Base-by-base conservation (phyloP, 2,888 invertebrate species). In the Parnassius orleans region DNA sequence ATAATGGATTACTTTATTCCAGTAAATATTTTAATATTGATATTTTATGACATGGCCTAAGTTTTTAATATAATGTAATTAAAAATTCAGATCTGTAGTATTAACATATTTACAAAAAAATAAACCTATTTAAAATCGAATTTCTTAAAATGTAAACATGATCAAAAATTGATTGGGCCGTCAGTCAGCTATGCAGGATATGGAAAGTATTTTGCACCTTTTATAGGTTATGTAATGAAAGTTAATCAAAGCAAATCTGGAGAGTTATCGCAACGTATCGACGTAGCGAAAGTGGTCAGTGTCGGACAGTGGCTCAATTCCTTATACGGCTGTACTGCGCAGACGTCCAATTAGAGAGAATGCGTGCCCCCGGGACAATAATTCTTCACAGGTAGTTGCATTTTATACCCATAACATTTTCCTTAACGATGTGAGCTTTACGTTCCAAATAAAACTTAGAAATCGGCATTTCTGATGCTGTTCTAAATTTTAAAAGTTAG, bases 321-420 rank as follows among this genome's bases (percentile, higher is more conserved):
- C 88, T 81, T 88, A 89, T 73, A 74, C 72, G 84, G 84, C 74
- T 66, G 75, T 69, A 72, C 69, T 73, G 80, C 75, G 76, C 84
- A 80, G 83, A 80, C 84, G 74, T 81, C 89, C 90, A 90, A 90
- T 90, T 90, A 90, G 88, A 86, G 77, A 87, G 89, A 88, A 89
- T 88, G 87, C 77, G 78, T 78, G 78, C 76, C 81, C 79, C 77
- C 77, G 72, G 76, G 72, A 75, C 73, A 72, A 64, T 67, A 67
- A 65, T 64, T 72, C 74, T 75, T 68, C 81, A 88, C 87, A 87
- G 87, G 83, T 78, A 78, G 86, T 72, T 65, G 52, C 54, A 46
- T 57, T 53, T 61, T 63, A 61, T 57, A 47, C 7, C 52, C 56
- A 56, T 61, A 56, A 43, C 46, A n/a, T 24, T 41, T 24, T 12